phyloP scores from a whole-genome alignment of 2,113 vertebrate genomes.

The Rafetus swinhoei region DNA sequence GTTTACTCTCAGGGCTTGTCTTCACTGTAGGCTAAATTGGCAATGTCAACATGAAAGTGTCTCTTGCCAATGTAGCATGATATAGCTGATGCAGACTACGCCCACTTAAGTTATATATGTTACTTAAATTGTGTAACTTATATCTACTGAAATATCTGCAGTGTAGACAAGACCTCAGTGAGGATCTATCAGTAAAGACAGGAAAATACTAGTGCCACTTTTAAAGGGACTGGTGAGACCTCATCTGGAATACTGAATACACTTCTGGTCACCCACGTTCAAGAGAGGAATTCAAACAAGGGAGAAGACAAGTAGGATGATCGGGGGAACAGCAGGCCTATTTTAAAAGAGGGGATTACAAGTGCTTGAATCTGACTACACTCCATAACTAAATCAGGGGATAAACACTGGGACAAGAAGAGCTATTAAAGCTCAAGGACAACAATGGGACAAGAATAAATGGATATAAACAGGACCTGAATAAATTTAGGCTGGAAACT shows the following conservation, averaged over 20 bases:
- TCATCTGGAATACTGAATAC: not conserved
- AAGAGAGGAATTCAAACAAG: not conserved
- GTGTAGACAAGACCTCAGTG: too few species aligned
- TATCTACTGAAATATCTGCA: too few species aligned
- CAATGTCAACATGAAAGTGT: too few species aligned
- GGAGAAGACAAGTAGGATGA: not conserved
- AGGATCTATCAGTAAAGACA: not conserved
- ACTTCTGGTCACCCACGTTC: not conserved
- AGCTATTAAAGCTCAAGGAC: not conserved
- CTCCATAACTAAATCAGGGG: not conserved
- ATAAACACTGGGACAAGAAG: not conserved
- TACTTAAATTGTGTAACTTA: too few species aligned
- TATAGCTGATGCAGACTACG: too few species aligned
- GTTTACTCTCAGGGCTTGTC: not conserved
- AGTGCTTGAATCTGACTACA: not conserved
- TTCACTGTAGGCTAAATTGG: too few species aligned
- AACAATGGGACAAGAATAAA: not conserved
- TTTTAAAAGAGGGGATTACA: not conserved
- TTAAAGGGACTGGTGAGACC: not conserved
- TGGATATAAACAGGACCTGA: not conserved
- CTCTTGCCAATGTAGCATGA: too few species aligned
- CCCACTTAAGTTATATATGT: too few species aligned
- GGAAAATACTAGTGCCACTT: not conserved
- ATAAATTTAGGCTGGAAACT: not conserved
- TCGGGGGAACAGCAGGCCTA: not conserved